Evolutionary conservation across 2,797 vertebrate species (phyloP).

Genomic region (Macroramphosus scolopax): DNA sequence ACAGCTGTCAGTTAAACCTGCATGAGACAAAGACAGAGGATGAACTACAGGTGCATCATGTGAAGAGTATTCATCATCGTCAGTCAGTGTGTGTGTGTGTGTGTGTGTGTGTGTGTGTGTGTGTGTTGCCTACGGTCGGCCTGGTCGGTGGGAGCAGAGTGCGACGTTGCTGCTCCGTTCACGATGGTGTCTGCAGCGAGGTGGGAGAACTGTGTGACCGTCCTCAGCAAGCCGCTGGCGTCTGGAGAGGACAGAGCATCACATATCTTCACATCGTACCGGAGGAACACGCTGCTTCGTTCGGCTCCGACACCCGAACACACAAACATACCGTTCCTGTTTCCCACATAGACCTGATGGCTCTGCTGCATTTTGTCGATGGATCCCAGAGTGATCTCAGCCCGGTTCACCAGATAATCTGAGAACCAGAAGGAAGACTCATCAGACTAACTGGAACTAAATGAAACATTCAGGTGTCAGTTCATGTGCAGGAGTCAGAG

Average conservation of each 20-base stretch:
- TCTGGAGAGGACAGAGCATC: constrained; percentile 59
- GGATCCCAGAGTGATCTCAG: constrained; percentile 78
- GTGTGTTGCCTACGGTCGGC: constrained; percentile 82
- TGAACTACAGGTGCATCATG: not conserved
- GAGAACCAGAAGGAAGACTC: constrained; percentile 23
- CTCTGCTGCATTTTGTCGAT: constrained; percentile 83
- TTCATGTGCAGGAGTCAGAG: too few relatives aligned
- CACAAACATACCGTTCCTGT: constrained; percentile 62
- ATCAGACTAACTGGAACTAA: too few relatives aligned
- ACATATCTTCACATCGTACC: not conserved
- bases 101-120: constrained; percentile 6
- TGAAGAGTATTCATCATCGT: not conserved
- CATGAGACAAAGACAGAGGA: not conserved
- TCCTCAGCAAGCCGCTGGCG: constrained; percentile 79
- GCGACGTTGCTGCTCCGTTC: constrained; percentile 84
- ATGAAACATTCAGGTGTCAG: too few relatives aligned
- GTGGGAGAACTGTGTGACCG: constrained; percentile 87
- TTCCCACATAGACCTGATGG: constrained; percentile 66
- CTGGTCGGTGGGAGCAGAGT: constrained; percentile 85
- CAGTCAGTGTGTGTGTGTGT: not conserved
- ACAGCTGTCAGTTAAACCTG: constrained; percentile 75
- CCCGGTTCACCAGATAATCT: constrained; percentile 91
- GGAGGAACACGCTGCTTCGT: not conserved
- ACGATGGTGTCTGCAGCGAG: constrained; percentile 87
- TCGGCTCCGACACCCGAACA: not conserved